phyloP scores from a whole-genome alignment of 2,888 invertebrate species.

The Dorcus parallelipipedus region DNA sequence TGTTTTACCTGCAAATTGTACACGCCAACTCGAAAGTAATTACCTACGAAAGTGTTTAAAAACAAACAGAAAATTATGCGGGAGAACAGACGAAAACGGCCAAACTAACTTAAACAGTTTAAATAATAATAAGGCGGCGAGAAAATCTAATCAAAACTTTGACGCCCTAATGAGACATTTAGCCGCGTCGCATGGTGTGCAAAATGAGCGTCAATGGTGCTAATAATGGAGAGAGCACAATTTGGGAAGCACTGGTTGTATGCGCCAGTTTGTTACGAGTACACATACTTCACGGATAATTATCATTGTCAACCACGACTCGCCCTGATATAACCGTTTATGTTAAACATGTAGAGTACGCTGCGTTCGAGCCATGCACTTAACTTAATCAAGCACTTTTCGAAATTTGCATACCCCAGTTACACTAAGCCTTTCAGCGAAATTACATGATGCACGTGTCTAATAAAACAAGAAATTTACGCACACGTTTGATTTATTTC shows the following conservation, averaged over 20 bases:
- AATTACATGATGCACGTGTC: neutral
- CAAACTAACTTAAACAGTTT: no score
- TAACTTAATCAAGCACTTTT: conserved; percentile 1
- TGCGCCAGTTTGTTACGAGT: neutral
- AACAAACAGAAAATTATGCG: no score
- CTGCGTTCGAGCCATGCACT: neutral
- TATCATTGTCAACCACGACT: neutral
- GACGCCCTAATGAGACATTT: no score
- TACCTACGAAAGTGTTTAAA: no score
- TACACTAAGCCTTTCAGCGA: neutral
- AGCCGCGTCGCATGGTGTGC: no score
- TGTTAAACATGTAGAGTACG: neutral
- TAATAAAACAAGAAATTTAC: neutral
- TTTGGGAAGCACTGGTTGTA: neutral
- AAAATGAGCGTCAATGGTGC: neutral
- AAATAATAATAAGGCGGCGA: no score
- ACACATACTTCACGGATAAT: neutral
- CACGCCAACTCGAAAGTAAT: no score
- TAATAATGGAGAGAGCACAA: no score
- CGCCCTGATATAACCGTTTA: neutral
- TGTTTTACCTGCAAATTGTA: no score
- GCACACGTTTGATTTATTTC: no score
- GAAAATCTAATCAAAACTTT: no score
- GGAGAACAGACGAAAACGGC: no score
- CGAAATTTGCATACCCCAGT: neutral